Conservation (phyloP, 2,888 invertebrate species). For the Megaustenia siamemsis region DNA sequence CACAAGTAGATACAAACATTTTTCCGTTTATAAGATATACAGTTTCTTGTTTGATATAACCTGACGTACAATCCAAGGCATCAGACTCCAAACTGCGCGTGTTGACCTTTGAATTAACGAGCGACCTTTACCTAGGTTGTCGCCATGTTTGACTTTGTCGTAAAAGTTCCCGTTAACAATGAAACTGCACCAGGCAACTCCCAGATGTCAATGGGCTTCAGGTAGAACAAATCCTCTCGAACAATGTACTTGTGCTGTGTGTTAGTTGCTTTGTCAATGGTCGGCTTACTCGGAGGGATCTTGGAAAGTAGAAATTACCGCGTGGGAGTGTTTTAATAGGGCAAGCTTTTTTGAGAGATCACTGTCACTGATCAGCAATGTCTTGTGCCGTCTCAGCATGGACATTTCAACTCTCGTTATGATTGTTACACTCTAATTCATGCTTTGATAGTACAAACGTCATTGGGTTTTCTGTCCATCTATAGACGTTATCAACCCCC, state of each 20-base stretch:
- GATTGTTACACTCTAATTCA: no score
- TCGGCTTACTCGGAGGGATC: no score
- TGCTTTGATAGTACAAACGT: no score
- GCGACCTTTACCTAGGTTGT: background rate
- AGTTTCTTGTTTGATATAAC: background rate
- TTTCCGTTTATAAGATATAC: background rate
- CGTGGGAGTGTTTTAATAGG: no score
- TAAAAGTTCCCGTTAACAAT: background rate
- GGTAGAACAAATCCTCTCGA: background rate
- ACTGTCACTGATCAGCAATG: no score
- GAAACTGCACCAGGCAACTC: constrained; percentile 8
- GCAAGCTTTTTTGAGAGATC: no score
- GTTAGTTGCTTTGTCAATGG: constrained; percentile 13
- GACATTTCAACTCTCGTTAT: no score
- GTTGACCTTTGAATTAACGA: background rate
- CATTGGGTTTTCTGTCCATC: no score
- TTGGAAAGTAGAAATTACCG: no score
- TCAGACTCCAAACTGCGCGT: background rate
- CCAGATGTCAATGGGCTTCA: background rate
- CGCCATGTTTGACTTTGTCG: background rate
- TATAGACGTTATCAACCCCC: no score
- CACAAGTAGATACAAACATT: background rate
- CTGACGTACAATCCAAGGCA: background rate
- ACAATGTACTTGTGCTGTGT: constrained; percentile 2
- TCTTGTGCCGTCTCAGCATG: no score